Evolutionary conservation across 2,113 vertebrate genomes (phyloP), one percentile per base, ranked within the genome.

Genomic region (Mastomys coucha): DNA sequence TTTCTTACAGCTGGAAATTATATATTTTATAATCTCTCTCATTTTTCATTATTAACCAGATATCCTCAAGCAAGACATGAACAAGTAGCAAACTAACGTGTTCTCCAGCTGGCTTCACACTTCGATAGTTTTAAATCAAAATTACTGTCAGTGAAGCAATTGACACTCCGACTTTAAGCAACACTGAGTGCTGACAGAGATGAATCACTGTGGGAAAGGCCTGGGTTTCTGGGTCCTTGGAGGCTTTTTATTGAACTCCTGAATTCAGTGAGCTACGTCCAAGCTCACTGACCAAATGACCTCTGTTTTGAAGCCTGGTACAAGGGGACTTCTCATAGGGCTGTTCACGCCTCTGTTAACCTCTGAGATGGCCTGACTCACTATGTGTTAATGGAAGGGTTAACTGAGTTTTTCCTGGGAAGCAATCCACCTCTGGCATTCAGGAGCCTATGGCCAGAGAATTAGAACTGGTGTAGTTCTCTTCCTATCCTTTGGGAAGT

Each of bases 121-220:
- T 36, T 7, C 36, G 39, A 33, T 20, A 24, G 24, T 65, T 56
- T 92, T 86, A 76, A 58, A 45, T 85, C 51, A 76, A 42, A 96
- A 93, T 45, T 3, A 45, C 42, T 5, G 0, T 13, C 2, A 19
- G 86, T 92, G 53, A 95, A 88, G 65, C 56, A 81, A 72, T 80
- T 75, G 78, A n/a, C 17, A 51, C 51, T 51, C 80, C 42, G 93
- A 65, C 63, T 69, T 77, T 42, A 0, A 11, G 65, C 2, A 1
- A 72, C n/a, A n/a, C 56, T 89, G 80, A 85, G 49, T 65, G 85
- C 65, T 73, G 77, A 53, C n/a, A 2, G 24, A 19, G 67, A 73
- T 94, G 94, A 97, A 51, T 96, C 91, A 91, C 31, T 6, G 14
- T 56, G 73, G 96, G 91, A 86, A 96, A 95, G 88, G 39, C 81